Percentiles rank a stretch among this genome's conserved stretches.
phyloP scores from a whole-genome alignment of 1,140 invertebrate genomes.

The Macrosteles quadrilineatus region DNA sequence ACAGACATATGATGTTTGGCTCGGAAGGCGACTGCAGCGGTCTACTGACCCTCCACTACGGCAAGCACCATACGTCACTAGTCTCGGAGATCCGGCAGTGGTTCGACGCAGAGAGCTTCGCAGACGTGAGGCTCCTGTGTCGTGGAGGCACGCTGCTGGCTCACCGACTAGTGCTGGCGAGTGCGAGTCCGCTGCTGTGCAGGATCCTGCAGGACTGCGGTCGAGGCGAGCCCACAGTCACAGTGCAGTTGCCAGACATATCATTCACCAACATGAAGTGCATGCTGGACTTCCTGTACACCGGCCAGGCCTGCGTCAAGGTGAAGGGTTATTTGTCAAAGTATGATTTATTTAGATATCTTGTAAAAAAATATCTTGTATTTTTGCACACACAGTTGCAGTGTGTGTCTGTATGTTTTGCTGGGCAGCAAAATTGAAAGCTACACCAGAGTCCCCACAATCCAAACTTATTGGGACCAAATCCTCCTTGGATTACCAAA shows the following conservation, averaged over 20 bases:
- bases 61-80: conserved; percentile 86
- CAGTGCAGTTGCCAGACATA: conserved; percentile 77
- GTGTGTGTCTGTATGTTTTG: too few species aligned
- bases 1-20: conserved; percentile 29
- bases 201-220: conserved; percentile 72
- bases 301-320: conserved; percentile 78
- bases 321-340: conserved; percentile 51
- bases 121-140: conserved; percentile 78
- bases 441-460: too few species aligned
- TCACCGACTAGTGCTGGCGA: conserved; percentile 78
- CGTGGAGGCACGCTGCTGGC: conserved; percentile 71
- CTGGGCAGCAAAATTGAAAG: too few species aligned
- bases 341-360: too few species aligned
- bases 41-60: conserved; percentile 83
- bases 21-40: conserved; percentile 51
- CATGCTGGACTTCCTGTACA: conserved; percentile 79
- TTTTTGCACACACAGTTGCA: too few species aligned
- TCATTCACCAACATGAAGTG: conserved; percentile 72
- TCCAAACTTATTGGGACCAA: too few species aligned
- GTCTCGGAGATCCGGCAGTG: conserved; percentile 82
- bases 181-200: conserved; percentile 77
- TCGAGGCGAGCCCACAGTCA: conserved; percentile 54
- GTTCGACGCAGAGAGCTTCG: conserved; percentile 77
- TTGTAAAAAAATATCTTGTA: too few species aligned
- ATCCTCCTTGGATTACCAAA: too few species aligned